Base-by-base conservation (phyloP, 2,113 vertebrate species). In the Microcebus lehilahytsara region DNA sequence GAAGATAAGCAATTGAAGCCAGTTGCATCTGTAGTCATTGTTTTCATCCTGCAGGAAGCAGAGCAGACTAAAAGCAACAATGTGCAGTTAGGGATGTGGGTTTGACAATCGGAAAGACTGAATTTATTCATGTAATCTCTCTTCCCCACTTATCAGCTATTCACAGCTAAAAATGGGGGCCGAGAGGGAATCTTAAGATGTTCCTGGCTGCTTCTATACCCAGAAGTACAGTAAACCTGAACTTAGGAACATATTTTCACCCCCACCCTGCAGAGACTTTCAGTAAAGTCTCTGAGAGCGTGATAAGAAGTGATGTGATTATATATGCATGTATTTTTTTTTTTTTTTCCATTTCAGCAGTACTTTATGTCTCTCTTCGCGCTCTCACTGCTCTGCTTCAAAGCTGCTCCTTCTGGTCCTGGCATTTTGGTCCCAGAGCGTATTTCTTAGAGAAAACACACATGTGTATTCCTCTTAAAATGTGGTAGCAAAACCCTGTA, bases 51-150 rank as follows among this genome's bases (percentile, higher is more conserved):
- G 13, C 30, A 75, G 77, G 92, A 97, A 88, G 77, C 75, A 20
- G 75, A 94, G 40, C 85, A 74, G 75, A 74, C 80, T 11, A 62
- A 66, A 78, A 87, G 80, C 89, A 79, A 80, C 85, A 92, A 91
- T 62, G 87, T 40, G 62, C 84, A 83, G 75, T 80, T 67, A 95
- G 92, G 87, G 53, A 40, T 87, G 77, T 72, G 93, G 84, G 75
- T 42, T 90, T 85, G 90, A 96, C 92, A 67, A 71, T 96, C 17
- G 5, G 86, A 96, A 96, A 96, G 84, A 91, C 95, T 96, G 93
- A 97, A 96, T 95, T 94, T 97, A 96, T 97, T 97, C 96, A 92
- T 83, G 75, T 51, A 91, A 92, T 96, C 95, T 91, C 94, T 92
- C 85, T 62, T 96, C 83, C n/a, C 62, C 37, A 88, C 89, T 97